Conservation (phyloP, 2,797 vertebrate species). For the Fratercula arctica region DNA sequence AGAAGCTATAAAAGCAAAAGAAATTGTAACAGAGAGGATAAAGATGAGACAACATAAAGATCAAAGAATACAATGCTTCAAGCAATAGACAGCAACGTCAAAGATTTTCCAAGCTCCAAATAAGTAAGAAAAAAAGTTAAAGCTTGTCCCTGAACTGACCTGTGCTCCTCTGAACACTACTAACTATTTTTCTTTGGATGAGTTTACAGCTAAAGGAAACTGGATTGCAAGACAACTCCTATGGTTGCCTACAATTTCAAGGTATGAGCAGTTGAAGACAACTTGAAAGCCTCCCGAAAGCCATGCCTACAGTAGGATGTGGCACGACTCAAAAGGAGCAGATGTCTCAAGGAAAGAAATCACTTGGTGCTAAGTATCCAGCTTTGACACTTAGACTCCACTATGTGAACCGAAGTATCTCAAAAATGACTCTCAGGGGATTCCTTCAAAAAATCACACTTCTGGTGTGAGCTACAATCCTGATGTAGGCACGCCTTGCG, state of each 20-base stretch:
- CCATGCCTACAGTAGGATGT: neutral
- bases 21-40: conserved; percentile 34
- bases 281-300: neutral
- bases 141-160: conserved; percentile 33
- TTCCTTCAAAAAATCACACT: neutral
- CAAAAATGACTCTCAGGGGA: neutral
- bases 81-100: conserved; percentile 43
- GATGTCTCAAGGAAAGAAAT: neutral
- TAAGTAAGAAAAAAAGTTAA: conserved; percentile 20
- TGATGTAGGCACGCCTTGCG: neutral
- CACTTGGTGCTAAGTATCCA: neutral
- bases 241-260: neutral
- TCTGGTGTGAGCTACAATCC: neutral
- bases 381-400: neutral
- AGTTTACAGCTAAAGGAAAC: neutral
- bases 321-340: neutral
- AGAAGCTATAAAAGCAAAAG: conserved; percentile 40
- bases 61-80: conserved; percentile 56
- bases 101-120: conserved; percentile 24
- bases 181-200: neutral
- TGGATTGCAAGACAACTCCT: neutral
- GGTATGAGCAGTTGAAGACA: neutral
- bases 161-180: conserved; percentile 6
- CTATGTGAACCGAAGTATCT: neutral
- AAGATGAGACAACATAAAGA: conserved; percentile 54